Conservation (phyloP, 1,140 invertebrate genomes). For the Ceratina australensis region DNA sequence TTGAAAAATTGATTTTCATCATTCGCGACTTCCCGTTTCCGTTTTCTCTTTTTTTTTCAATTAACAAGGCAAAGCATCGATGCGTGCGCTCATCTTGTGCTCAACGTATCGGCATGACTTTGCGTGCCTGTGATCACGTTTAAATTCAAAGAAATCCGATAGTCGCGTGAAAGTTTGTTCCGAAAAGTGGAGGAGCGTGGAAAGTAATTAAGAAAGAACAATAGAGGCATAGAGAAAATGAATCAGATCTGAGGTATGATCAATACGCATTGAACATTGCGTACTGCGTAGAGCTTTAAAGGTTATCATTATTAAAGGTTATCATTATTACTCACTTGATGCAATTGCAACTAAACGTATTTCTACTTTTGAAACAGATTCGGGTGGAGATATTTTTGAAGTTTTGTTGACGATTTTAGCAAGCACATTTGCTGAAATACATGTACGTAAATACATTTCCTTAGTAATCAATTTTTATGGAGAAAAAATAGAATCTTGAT, state of each 20-base stretch:
- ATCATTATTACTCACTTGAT: not conserved
- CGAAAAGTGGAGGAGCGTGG: conserved; percentile 11
- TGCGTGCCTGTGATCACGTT: not conserved
- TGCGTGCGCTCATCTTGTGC: conserved; percentile 12
- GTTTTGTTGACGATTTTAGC: too few relatives aligned
- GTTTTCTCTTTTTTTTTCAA: conserved; percentile 45
- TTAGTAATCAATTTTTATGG: not conserved
- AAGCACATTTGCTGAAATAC: too few relatives aligned
- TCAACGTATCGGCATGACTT: not conserved
- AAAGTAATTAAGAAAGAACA: conserved; percentile 35
- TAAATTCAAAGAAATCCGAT: conserved; percentile 52
- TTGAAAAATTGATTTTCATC: conserved; percentile 54
- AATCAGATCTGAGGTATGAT: too few relatives aligned
- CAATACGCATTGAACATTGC: not conserved
- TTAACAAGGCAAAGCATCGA: conserved; percentile 10
- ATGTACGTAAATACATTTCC: too few relatives aligned
- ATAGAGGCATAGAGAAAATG: conserved; percentile 1
- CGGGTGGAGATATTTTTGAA: too few relatives aligned
- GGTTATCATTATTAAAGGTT: not conserved
- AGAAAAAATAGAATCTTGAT: not conserved
- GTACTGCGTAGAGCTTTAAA: not conserved
- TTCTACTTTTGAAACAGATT: not conserved
- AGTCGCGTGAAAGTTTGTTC: conserved; percentile 28
- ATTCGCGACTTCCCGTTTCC: conserved; percentile 19
- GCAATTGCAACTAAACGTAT: not conserved